Percentiles rank a stretch among this genome's conserved stretches.
These are phyloP conservation scores for Chrysochloris asiatica DNA, from an alignment of 2,113 vertebrate species.

Conservation along the genomic window DNA sequence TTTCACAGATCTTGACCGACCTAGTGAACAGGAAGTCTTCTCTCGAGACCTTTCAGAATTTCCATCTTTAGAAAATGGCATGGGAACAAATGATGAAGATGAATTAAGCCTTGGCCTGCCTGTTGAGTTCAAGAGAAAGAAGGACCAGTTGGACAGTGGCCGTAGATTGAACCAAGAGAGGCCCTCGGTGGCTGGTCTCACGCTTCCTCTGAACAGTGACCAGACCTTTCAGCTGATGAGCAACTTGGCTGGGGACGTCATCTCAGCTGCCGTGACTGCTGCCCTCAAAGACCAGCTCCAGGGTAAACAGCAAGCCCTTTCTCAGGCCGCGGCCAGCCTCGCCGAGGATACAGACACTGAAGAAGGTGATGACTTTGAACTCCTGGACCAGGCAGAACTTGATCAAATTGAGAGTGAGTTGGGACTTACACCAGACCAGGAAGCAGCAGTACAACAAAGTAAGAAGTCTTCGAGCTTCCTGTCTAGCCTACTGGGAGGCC, in stretches of 20 bases:
- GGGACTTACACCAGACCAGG: constrained; percentile 86
- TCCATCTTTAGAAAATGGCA: constrained; percentile 94
- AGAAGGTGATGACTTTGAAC: constrained; percentile 96
- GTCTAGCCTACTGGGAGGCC: constrained; percentile 93
- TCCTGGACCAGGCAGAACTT: constrained; percentile 98
- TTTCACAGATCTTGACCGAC: constrained; percentile 91
- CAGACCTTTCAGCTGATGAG: constrained; percentile 88
- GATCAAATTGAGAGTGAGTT: constrained; percentile 95
- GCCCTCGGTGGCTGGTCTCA: constrained; percentile 77
- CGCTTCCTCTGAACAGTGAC: constrained; percentile 80
- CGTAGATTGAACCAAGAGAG: constrained; percentile 71
- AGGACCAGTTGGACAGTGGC: constrained; percentile 70
- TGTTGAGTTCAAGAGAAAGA: constrained; percentile 73
- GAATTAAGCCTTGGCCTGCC: constrained; percentile 91
- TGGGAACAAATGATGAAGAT: constrained; percentile 91
- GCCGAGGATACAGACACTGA: constrained; percentile 94
- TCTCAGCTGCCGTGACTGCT: constrained; percentile 89
- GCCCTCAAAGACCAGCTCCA: constrained; percentile 93
- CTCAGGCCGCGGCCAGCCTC: constrained; percentile 73
- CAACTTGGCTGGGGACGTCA: constrained; percentile 89
- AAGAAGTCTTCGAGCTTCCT: constrained; percentile 91
- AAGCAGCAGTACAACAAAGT: constrained; percentile 77
- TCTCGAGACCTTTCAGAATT: constrained; percentile 91
- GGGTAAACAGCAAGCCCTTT: constrained; percentile 61
- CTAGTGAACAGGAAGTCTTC: constrained; percentile 90